phyloP scores from a whole-genome alignment of 2,113 vertebrate species.

The Arothron firmamentum region DNA sequence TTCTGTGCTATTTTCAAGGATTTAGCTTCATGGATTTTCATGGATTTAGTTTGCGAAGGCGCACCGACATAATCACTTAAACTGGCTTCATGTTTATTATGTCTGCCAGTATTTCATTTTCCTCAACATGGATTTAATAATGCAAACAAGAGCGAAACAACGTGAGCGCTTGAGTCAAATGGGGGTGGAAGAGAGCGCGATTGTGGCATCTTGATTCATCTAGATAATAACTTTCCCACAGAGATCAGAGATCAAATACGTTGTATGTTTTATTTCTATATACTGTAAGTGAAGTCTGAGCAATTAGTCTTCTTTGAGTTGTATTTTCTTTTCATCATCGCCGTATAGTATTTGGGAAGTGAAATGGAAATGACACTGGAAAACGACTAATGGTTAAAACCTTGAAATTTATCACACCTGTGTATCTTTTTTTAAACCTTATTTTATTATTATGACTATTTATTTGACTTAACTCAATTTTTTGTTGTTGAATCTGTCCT shows the following conservation, averaged over 20 bases:
- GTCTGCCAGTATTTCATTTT: slow-evolving; percentile 53
- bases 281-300: neutral
- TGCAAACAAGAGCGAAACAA: slow-evolving; percentile 30
- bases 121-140: slow-evolving; percentile 47
- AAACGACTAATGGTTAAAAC: slow-evolving; percentile 3
- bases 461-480: neutral
- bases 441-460: slow-evolving; percentile 33
- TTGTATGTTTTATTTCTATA: neutral
- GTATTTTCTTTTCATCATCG: neutral
- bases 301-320: neutral
- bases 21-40: slow-evolving; percentile 62
- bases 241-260: slow-evolving; percentile 17
- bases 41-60: slow-evolving; percentile 59
- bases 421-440: slow-evolving; percentile 7
- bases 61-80: slow-evolving; percentile 59
- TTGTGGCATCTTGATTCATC: slow-evolving; percentile 15
- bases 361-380: neutral
- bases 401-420: slow-evolving; percentile 22
- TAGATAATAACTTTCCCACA: neutral
- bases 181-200: slow-evolving; percentile 2
- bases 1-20: slow-evolving; percentile 55
- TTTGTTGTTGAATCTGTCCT: slow-evolving; percentile 40
- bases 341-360: neutral
- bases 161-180: slow-evolving; percentile 22
- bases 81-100: slow-evolving; percentile 61